Base-by-base conservation (phyloP, 2,797 vertebrate genomes). In the Sylvia borin region DNA sequence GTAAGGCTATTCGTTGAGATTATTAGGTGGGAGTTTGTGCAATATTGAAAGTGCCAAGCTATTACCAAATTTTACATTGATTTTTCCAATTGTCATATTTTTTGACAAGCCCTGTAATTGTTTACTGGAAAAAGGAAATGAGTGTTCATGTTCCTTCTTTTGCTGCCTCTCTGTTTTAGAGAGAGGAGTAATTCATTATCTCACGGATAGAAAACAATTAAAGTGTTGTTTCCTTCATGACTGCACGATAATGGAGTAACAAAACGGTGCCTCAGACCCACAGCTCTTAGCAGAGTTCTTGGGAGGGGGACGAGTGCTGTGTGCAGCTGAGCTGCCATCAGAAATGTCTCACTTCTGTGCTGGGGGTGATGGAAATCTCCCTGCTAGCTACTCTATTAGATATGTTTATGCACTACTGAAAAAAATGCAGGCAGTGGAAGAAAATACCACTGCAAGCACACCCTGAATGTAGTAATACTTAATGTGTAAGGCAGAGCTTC, bases 81-180 rank as follows among this genome's bases (percentile, higher is more conserved):
- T 90, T 93, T 80, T 91, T 77, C 65, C 1, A 3, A 68, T 78
- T 65, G 65, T 78, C 34, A 13, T 58, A 7, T 70, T 88, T 77
- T 92, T 85, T 81, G 73, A 90, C 67, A 76, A 76, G 60, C 9
- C 21, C 57, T 80, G 58, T 85, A 93, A 85, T 87, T 94, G 76
- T 40, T 85, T 76, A 48, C 71, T 79, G 86, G 38, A 76, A 87
- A 87, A 92, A 92, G 92, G 75, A 95, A 95, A 89, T 68, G 61
- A 76, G 36, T 50, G 26, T 86, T 90, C 36, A 8, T 70, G 61
- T 79, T 91, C 47, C 36, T 93, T 51, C 47, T 83, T 75, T 77
- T 83, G 57, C 79, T 75, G 40, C 66, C 58, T 89, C 62, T 80
- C 67, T 64, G 2, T 53, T 85, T 94, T 78, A 88, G 48, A 77